Percentiles rank a stretch among this genome's conserved stretches.
Conservation (phyloP, 1,140 invertebrate species). For the Campoletis sonorensis region DNA sequence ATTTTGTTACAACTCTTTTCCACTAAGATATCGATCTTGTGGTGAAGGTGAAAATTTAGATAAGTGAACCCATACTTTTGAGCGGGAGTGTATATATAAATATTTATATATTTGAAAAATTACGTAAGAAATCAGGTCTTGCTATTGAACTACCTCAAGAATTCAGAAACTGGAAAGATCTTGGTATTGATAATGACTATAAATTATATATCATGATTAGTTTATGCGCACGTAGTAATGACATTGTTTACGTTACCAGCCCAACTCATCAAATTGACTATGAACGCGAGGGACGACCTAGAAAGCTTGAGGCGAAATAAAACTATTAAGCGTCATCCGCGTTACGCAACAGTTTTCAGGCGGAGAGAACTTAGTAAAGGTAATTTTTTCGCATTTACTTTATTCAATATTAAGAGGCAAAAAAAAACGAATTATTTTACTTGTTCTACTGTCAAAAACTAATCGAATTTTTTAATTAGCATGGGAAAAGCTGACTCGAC, state of each 20-base stretch:
- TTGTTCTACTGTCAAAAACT: not conserved
- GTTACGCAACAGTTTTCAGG: conserved; percentile 15
- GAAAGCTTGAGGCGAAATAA: not conserved
- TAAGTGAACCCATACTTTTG: too few relatives aligned
- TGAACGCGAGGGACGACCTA: conserved; percentile 11
- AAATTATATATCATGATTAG: not conserved
- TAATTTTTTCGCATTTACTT: too few relatives aligned
- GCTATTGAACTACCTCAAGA: too few relatives aligned
- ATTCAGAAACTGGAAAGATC: too few relatives aligned
- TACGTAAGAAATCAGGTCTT: too few relatives aligned
- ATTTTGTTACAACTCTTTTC: too few relatives aligned
- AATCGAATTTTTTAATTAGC: conserved; percentile 5
- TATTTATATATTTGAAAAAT: too few relatives aligned
- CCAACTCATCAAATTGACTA: conserved; percentile 5
- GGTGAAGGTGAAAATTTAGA: too few relatives aligned
- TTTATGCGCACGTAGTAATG: not conserved
- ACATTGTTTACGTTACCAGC: not conserved
- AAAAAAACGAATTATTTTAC: too few relatives aligned
- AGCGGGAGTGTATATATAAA: too few relatives aligned
- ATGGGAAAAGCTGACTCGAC: not conserved
- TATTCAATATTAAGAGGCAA: too few relatives aligned
- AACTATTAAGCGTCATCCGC: conserved; percentile 21
- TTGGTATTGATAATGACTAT: not conserved
- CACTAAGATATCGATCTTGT: too few relatives aligned
- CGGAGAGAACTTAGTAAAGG: not conserved